These are phyloP conservation scores for Habropoda laboriosa DNA, from an alignment of 1,140 invertebrate genomes.

Conservation along the genomic window DNA sequence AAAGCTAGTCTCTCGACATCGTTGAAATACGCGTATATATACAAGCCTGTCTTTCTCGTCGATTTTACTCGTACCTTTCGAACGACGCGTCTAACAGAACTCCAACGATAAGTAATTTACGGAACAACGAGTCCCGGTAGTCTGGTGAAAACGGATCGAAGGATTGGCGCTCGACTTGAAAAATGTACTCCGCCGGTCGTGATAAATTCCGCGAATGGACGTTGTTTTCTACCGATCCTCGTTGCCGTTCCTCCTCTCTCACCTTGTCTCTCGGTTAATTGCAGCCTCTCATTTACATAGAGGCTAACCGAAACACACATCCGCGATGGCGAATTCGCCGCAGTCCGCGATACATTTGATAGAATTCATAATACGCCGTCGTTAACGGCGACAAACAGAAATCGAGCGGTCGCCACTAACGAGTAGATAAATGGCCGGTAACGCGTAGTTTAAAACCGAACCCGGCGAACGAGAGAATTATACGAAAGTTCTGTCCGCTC, in stretches of 20 bases:
- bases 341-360: constrained; percentile 28
- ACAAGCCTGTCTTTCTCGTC: constrained; percentile 13
- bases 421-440: constrained; percentile 28
- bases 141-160: neutral
- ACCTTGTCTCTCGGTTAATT: constrained; percentile 64
- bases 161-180: neutral
- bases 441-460: constrained; percentile 5
- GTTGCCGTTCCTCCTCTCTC: constrained; percentile 33
- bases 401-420: neutral
- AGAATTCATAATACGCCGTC: constrained; percentile 51
- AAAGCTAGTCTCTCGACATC: neutral
- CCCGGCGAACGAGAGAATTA: constrained; percentile 11
- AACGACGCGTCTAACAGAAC: neutral
- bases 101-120: neutral
- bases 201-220: constrained; percentile 35
- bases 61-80: neutral
- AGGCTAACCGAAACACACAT: too few relatives aligned
- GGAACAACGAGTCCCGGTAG: neutral
- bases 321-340: constrained; percentile 21
- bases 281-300: constrained; percentile 71
- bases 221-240: constrained; percentile 16
- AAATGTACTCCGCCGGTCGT: constrained; percentile 9
- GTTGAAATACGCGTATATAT: neutral
- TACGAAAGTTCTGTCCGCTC: neutral
- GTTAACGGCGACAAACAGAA: constrained; percentile 40